Evolutionary conservation across 2,797 vertebrate genomes (phyloP).

Genomic region (Typhlichthys subterraneus): DNA sequence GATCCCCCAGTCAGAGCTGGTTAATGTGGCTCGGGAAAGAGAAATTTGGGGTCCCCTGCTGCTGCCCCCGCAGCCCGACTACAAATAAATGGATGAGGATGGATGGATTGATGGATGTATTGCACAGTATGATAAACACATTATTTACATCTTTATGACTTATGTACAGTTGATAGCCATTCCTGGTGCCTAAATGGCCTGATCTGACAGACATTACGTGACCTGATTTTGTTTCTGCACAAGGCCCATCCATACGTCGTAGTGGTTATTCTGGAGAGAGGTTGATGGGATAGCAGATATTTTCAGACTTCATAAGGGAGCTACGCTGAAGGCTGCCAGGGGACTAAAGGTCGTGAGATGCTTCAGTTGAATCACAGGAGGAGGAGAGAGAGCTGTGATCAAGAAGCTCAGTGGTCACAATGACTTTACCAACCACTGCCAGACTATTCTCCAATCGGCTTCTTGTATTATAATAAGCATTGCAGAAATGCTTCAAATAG

Average conservation of each 20-base stretch:
- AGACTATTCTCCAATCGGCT: slow-evolving; percentile 3
- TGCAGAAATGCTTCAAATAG: slow-evolving; percentile 16
- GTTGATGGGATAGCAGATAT: slow-evolving; percentile 59
- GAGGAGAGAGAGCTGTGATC: slow-evolving; percentile 20
- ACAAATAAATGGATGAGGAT: too few species aligned
- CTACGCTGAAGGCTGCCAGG: slow-evolving; percentile 39
- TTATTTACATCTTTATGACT: too few species aligned
- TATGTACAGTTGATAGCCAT: slow-evolving; percentile 32
- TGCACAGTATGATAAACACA: slow-evolving; percentile 9
- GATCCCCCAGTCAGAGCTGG: too few species aligned
- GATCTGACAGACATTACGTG: slow-evolving; percentile 31
- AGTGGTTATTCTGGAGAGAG: slow-evolving; percentile 49
- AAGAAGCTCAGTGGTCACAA: slow-evolving; percentile 24
- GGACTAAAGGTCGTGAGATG: slow-evolving; percentile 50
- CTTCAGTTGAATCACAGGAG: slow-evolving; percentile 25
- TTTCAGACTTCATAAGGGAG: slow-evolving; percentile 63
- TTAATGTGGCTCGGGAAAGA: too few species aligned
- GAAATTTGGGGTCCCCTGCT: too few species aligned
- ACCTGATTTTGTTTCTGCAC: slow-evolving; percentile 57
- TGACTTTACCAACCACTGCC: slow-evolving; percentile 23
- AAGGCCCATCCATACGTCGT: slow-evolving; percentile 29
- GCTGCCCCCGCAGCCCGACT: too few species aligned
- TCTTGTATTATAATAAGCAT: slow-evolving; percentile 27
- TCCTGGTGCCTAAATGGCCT: slow-evolving; percentile 33
- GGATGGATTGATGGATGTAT: not conserved